Conservation (phyloP, 2,888 invertebrate genomes). For the Aradus depressus region DNA sequence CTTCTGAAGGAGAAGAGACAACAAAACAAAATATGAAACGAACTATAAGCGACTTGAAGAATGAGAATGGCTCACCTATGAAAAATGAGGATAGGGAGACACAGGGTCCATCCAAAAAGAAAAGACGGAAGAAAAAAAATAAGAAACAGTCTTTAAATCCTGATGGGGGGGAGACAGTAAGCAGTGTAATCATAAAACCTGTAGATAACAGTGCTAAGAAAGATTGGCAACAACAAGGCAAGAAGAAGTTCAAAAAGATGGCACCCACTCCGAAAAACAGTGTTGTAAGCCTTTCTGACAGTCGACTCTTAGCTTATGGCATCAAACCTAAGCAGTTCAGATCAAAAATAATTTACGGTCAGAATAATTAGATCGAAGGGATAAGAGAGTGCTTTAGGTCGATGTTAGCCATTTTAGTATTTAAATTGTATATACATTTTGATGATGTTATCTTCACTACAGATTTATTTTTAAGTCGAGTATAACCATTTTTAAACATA, state of each 20-base stretch:
- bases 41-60: too few relatives aligned
- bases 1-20: constrained; percentile 25
- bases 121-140: constrained; percentile 24
- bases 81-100: background rate
- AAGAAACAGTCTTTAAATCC: constrained; percentile 30
- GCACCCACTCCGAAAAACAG: constrained; percentile 9
- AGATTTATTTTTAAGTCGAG: too few relatives aligned
- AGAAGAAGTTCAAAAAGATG: constrained; percentile 17
- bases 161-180: constrained; percentile 11
- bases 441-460: too few relatives aligned
- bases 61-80: background rate
- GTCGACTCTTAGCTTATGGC: constrained; percentile 79
- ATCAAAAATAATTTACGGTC: constrained; percentile 41
- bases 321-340: constrained; percentile 82
- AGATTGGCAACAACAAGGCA: constrained; percentile 13
- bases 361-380: constrained; percentile 7
- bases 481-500: too few relatives aligned
- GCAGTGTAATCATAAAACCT: constrained; percentile 24
- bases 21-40: too few relatives aligned
- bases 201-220: constrained; percentile 19
- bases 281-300: constrained; percentile 43
- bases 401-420: too few relatives aligned
- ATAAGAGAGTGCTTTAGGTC: too few relatives aligned
- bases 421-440: too few relatives aligned
- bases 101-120: constrained; percentile 15